These are phyloP conservation scores for Crotalus tigris DNA, from an alignment of 2,113 vertebrate species.

Conservation along the genomic window DNA sequence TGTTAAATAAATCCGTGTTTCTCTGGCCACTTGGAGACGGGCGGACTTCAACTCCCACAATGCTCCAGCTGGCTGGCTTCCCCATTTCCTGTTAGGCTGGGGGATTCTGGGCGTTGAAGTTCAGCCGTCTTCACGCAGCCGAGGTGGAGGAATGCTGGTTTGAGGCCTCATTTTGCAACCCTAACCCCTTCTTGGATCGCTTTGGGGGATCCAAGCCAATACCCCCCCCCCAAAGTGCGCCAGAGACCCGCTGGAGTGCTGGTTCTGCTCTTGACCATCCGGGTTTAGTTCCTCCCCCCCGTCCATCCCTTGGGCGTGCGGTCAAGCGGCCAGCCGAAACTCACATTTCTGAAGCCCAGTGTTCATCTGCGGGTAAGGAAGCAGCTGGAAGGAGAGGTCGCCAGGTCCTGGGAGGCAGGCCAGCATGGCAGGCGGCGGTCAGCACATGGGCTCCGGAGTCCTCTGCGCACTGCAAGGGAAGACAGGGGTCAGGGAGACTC, in stretches of 20 bases:
- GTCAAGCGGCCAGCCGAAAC: conserved; percentile 50
- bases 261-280: background rate
- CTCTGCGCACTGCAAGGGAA: conserved; percentile 84
- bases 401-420: conserved; percentile 98
- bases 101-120: background rate
- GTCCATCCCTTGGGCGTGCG: too few relatives aligned
- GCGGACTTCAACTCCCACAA: too few relatives aligned
- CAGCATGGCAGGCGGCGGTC: conserved; percentile 97
- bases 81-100: too few relatives aligned
- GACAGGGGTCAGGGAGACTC: conserved; percentile 31
- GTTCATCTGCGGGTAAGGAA: conserved; percentile 99
- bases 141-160: background rate
- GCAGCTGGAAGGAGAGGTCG: conserved; percentile 98
- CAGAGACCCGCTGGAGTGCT: background rate
- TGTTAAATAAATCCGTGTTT: too few relatives aligned
- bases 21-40: too few relatives aligned
- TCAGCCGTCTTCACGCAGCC: background rate
- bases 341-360: conserved; percentile 99
- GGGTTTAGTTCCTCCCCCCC: background rate
- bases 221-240: background rate
- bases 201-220: background rate
- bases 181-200: background rate
- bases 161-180: background rate
- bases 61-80: too few relatives aligned
- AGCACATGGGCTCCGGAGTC: conserved; percentile 89